These are phyloP conservation scores for Patiria pectinifera DNA, from an alignment of 53 echinoderm and acorn worm species.

Conservation along the genomic window DNA sequence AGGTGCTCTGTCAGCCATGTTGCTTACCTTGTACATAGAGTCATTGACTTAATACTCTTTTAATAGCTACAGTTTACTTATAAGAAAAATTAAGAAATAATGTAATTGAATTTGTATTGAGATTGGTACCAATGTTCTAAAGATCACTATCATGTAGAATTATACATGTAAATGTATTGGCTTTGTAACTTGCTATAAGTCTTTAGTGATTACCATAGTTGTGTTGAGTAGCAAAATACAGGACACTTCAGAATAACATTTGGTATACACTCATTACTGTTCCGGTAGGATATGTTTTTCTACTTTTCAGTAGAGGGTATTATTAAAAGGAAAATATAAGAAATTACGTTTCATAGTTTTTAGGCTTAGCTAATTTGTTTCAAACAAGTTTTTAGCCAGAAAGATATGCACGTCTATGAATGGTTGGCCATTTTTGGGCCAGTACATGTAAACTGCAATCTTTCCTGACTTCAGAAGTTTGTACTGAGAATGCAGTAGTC, in stretches of 20 bases:
- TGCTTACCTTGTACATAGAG: slow-evolving; percentile 57
- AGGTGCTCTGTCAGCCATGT: slow-evolving; percentile 63
- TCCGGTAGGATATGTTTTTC: not conserved
- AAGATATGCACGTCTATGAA: no score
- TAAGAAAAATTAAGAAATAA: not conserved
- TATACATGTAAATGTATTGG: slow-evolving; percentile 13
- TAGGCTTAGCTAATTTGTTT: no score
- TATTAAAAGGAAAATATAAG: no score
- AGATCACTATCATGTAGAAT: slow-evolving; percentile 24
- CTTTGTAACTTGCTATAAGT: slow-evolving; percentile 29
- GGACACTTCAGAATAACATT: no score
- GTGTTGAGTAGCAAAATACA: not conserved
- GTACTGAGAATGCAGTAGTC: no score
- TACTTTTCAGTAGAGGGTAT: not conserved
- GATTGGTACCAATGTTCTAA: slow-evolving; percentile 6
- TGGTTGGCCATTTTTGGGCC: no score
- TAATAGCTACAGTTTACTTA: not conserved
- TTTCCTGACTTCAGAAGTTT: no score
- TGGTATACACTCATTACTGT: no score
- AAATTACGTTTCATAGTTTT: no score
- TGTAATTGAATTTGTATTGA: slow-evolving; percentile 24
- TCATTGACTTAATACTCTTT: not conserved
- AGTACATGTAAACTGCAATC: no score
- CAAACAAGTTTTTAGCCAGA: no score
- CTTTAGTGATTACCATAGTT: not conserved